Evolutionary conservation across 2,888 invertebrate species (phyloP).

Genomic region (Seira musarum): DNA sequence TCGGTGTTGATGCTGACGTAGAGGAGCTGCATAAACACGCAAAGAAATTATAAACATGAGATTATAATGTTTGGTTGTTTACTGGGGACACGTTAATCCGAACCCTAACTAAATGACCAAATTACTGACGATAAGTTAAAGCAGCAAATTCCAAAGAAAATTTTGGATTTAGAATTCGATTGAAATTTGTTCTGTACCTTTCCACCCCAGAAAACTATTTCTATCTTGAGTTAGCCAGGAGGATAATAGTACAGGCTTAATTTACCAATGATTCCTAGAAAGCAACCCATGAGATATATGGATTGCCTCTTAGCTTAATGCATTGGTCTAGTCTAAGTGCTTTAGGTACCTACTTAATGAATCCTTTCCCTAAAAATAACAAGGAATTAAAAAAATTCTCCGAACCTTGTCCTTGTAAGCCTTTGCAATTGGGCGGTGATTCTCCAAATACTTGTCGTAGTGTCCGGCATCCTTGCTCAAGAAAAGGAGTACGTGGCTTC

Average conservation of each 20-base stretch:
- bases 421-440: slow-evolving; percentile 87
- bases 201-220: slow-evolving; percentile 69
- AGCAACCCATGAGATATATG: slow-evolving; percentile 36
- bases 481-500: slow-evolving; percentile 96
- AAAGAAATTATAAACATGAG: not conserved
- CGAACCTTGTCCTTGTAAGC: slow-evolving; percentile 86
- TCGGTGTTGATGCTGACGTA: slow-evolving; percentile 97
- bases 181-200: slow-evolving; percentile 64
- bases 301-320: slow-evolving; percentile 51
- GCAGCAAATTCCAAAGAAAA: no score
- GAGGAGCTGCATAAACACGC: slow-evolving; percentile 77
- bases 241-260: slow-evolving; percentile 68
- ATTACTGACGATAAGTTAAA: no score
- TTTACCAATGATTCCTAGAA: slow-evolving; percentile 67
- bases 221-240: slow-evolving; percentile 63
- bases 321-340: slow-evolving; percentile 42
- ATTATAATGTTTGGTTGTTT: no score
- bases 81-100: not conserved
- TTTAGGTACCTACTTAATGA: no score
- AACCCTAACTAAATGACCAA: not conserved
- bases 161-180: not conserved
- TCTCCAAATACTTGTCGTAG: slow-evolving; percentile 84
- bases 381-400: slow-evolving; percentile 50
- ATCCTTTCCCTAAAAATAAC: not conserved
- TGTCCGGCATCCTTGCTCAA: slow-evolving; percentile 92